These are phyloP conservation scores for Pharmacophagus antenor DNA, from an alignment of 2,888 invertebrate genomes.

Conservation along the genomic window DNA sequence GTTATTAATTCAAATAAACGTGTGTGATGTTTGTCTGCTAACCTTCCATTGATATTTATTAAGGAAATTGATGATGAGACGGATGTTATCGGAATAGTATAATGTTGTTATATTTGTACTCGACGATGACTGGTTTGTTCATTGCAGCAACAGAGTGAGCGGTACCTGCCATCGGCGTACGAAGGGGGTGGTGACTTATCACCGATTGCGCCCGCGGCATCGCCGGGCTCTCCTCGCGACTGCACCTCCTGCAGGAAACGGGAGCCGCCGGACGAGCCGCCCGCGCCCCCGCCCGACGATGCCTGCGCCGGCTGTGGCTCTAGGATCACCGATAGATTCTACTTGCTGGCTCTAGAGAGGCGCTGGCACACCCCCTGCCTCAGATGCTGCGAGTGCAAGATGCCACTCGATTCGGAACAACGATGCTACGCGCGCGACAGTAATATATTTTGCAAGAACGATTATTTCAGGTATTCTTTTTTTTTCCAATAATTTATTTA, in stretches of 20 bases:
- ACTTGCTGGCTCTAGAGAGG: constrained; percentile 94
- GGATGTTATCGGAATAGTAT: background rate
- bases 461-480: constrained; percentile 93
- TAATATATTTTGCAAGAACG: constrained; percentile 97
- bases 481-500: background rate
- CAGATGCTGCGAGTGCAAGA: constrained; percentile 94
- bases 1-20: too few relatives aligned
- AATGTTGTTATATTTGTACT: too few relatives aligned
- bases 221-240: constrained; percentile 81
- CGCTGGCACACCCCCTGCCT: constrained; percentile 96
- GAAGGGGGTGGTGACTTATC: constrained; percentile 87
- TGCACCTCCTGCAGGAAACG: constrained; percentile 82
- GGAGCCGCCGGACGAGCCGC: constrained; percentile 74
- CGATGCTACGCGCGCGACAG: constrained; percentile 96
- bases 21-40: too few relatives aligned
- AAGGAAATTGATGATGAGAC: too few relatives aligned
- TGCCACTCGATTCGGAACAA: constrained; percentile 93
- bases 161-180: constrained; percentile 83
- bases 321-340: constrained; percentile 93
- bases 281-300: constrained; percentile 71
- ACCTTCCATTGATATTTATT: too few relatives aligned
- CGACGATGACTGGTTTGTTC: constrained; percentile 1
- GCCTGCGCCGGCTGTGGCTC: constrained; percentile 94
- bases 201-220: constrained; percentile 86
- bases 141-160: constrained; percentile 86